These are phyloP conservation scores for Lithophane semibrunnea DNA, from an alignment of 2,888 invertebrate genomes.

Conservation along the genomic window DNA sequence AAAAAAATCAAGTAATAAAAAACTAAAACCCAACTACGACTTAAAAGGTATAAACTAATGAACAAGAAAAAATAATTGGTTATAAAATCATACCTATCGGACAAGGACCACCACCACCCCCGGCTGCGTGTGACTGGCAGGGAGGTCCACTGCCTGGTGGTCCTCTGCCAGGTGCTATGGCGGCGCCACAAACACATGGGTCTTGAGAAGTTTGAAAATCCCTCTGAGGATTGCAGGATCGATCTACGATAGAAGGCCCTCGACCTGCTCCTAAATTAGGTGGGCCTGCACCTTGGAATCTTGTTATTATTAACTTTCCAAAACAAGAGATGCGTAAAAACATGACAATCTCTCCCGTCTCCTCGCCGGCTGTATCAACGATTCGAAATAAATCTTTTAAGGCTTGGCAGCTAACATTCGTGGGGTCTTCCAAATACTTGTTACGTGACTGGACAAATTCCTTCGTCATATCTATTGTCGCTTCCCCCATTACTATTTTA, in stretches of 20 bases:
- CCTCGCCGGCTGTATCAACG: slow-evolving; percentile 83
- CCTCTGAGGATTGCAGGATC: slow-evolving; percentile 81
- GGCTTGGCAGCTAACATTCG: slow-evolving; percentile 88
- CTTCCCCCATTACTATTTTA: slow-evolving; percentile 91
- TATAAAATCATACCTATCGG: slow-evolving; percentile 73
- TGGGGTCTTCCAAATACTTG: slow-evolving; percentile 85
- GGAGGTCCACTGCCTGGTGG: slow-evolving; percentile 58
- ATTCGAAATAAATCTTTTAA: slow-evolving; percentile 91
- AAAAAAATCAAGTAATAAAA: too few relatives aligned
- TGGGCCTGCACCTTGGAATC: slow-evolving; percentile 89
- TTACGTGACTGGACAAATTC: slow-evolving; percentile 91
- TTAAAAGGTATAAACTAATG: too few relatives aligned
- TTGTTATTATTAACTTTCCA: slow-evolving; percentile 92
- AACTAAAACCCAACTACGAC: too few relatives aligned
- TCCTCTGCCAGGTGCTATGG: slow-evolving; percentile 61
- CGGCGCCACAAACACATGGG: slow-evolving; percentile 84
- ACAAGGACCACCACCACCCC: slow-evolving; percentile 70
- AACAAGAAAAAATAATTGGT: background rate
- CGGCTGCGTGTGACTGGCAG: slow-evolving; percentile 49
- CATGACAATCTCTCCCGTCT: slow-evolving; percentile 91
- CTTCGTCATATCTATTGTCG: slow-evolving; percentile 91
- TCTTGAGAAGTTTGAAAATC: slow-evolving; percentile 78
- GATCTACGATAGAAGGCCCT: slow-evolving; percentile 74
- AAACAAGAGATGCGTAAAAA: slow-evolving; percentile 92
- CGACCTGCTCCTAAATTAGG: slow-evolving; percentile 74